Base-by-base conservation (phyloP, 1,140 invertebrate genomes). In the Caerostris extrusa region DNA sequence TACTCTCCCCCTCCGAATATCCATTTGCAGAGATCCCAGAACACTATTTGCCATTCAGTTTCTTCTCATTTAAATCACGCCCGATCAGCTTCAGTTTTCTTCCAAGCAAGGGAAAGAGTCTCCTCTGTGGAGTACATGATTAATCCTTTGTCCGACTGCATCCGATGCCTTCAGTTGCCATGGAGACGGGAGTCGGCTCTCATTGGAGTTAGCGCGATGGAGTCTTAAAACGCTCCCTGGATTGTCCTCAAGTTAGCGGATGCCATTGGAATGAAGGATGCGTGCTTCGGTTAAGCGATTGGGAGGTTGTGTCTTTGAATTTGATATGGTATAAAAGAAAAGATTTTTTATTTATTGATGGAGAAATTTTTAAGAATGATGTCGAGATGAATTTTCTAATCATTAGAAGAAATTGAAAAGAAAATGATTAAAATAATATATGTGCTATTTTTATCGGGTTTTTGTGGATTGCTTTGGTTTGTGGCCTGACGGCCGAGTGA, bases 111-210 rank as follows among this genome's bases (percentile, higher is more conserved):
- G 82, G 12, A 12, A 57, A 58, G 55, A 83, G 82, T 17, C 53
- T 8, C 55, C 55, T 83, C 82, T 83, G 82, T 83, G 19, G 82
- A 58, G 82, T 56, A 8, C 50, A 77, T 83, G 82, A 83, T 83
- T 83, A 83, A 83, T 83, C 82, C 56, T 83, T 83, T 83, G 82
- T 83, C 17, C 56, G 7, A 83, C 82, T 83, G 55, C 34, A 58
- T 83, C 57, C 82, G 56, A 83, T 83, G 82, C 57, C 56, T 14
- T 56, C 57, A 17, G 82, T 83, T 83, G 55, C 82, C 55, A 83
- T 83, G 82, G 55, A 6, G 55, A 83, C 82, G 14, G 55, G 55
- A 83, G 17, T n/a, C 5, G 19, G 82, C 56, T 56, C 56, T 4
- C 7, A 19, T 77, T 55, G 55, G 14, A 55, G 56, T 17, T 10